Evolutionary conservation across 2,797 vertebrate genomes (phyloP), one percentile per base, ranked within the genome.

Genomic region (Sebastiscus tertius): DNA sequence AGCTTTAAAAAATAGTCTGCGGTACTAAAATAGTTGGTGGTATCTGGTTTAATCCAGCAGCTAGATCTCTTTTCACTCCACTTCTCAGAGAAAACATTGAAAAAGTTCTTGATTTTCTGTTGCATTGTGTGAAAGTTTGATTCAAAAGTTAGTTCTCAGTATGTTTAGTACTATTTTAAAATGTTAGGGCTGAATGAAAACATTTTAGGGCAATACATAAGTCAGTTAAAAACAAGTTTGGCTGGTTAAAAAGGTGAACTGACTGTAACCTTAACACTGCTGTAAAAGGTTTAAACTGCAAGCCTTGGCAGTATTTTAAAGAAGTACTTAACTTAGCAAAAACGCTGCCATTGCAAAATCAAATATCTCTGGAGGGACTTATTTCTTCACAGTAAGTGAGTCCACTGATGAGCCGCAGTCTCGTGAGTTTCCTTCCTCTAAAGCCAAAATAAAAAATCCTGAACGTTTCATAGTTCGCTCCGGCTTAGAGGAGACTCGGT

Each of bases 341-440:
- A 85, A 73, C 16, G 24, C 71, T 75, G 79, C 78, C 70, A 75
- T 65, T 79, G 82, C 81, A 78, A 83, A 87, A 92, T 84, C 61
- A 13, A 27, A 83, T 72, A 27, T 68, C 56, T 81, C 83, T 84
- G 68, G 33, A 73, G 69, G 64, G 63, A 79, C 72, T 70, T 80
- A 63, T 88, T 87, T 83, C 78, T 84, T 82, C 81, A 80, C 49
- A 82, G 84, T 54, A 80, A 80, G 33, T 67, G 62, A 77, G 75
- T 81, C 59, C 68, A 72, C 72, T 66, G 87, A 87, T 88, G 89
- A 89, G 80, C 83, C 79, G 42, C 68, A 77, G 80, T 83, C 83
- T 88, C 59, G 34, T 82, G 86, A 90, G 69, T 89, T 93, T 93
- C 87, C 90, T 90, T 86, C 76, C 78, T 88, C 72, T 22, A 34